phyloP scores from a whole-genome alignment of 2,797 vertebrate species.

The Myotis pilosus region DNA sequence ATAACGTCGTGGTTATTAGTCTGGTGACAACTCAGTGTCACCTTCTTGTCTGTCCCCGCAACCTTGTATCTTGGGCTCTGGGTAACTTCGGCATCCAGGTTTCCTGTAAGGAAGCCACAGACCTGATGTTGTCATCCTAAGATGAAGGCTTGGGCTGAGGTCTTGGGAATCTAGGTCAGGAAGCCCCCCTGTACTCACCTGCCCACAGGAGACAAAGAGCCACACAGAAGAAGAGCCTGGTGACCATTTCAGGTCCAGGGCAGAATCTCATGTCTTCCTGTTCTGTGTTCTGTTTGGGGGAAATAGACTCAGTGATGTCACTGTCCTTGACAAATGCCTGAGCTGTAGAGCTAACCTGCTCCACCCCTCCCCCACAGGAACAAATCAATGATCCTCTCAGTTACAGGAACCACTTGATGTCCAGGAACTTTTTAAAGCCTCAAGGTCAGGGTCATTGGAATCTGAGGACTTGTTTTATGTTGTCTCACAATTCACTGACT shows the following conservation, averaged over 20 bases:
- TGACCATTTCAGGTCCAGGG: background rate
- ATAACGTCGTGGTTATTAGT: background rate
- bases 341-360: background rate
- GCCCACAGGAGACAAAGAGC: conserved; percentile 27
- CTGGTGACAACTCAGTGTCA: background rate
- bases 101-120: conserved; percentile 16
- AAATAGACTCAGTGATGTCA: background rate
- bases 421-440: background rate
- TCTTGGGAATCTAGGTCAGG: background rate
- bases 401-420: background rate
- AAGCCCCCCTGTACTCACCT: conserved; percentile 41
- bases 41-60: rapidly evolving
- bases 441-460: background rate
- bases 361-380: background rate
- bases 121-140: rapidly evolving
- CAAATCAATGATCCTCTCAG: background rate
- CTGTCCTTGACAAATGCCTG: background rate
- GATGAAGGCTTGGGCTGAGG: background rate
- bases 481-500: background rate
- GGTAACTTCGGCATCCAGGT: background rate
- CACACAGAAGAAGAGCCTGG: background rate
- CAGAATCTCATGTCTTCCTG: rapidly evolving
- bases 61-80: conserved; percentile 1
- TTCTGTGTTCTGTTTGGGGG: rapidly evolving
- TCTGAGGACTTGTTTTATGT: background rate